Evolutionary conservation across 2,113 vertebrate genomes (phyloP).

Genomic region (Azemiops feae): DNA sequence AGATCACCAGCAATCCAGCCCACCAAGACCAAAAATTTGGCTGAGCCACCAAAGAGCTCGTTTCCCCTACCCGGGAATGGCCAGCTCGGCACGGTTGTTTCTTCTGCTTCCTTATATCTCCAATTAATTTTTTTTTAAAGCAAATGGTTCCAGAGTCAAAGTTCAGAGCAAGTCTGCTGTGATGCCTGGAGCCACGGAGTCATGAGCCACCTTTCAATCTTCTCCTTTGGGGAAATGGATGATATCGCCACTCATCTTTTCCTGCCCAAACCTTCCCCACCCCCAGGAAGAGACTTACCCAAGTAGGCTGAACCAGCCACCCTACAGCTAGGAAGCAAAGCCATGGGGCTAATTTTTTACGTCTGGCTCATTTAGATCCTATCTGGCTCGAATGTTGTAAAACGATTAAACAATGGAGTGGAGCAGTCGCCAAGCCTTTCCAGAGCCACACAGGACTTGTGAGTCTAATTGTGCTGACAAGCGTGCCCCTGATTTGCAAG

Average conservation of each 20-base stretch:
- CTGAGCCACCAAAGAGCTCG: not conserved
- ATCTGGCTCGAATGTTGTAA: not conserved
- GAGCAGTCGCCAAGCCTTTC: not conserved
- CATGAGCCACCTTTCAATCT: not conserved
- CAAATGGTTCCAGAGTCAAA: not conserved
- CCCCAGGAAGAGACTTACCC: not conserved
- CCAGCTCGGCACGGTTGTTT: not conserved
- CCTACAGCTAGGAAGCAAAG: not conserved
- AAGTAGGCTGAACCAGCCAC: not conserved
- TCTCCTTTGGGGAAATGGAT: not conserved
- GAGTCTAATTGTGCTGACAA: slow-evolving; percentile 9
- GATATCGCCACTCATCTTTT: not conserved
- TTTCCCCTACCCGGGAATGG: not conserved
- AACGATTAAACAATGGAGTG: not conserved
- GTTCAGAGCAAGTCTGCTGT: not conserved
- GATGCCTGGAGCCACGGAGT: not conserved
- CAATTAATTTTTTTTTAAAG: not conserved
- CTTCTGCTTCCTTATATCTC: not conserved
- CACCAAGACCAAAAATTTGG: not conserved
- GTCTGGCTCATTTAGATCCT: slow-evolving; percentile 23
- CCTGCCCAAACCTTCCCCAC: not conserved
- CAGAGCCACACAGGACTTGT: not conserved
- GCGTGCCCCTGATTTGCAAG: slow-evolving; percentile 18
- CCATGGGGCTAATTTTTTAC: not conserved
- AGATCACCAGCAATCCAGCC: not conserved